phyloP scores from a whole-genome alignment of 2,113 vertebrate genomes.

The Pangasianodon hypophthalmus region DNA sequence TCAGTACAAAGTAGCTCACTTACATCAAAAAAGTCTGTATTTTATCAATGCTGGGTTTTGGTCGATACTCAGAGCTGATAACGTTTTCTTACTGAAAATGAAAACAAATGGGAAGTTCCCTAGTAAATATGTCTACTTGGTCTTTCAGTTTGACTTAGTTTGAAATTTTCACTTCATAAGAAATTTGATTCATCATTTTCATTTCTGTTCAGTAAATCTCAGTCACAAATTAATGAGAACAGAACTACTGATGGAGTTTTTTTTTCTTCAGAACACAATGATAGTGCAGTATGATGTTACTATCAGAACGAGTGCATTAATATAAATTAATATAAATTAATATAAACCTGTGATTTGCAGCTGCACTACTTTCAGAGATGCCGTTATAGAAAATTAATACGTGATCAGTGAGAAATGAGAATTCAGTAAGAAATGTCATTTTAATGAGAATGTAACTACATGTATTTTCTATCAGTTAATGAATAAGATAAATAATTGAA shows the following conservation, averaged over 20 bases:
- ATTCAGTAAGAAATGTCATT: too few relatives aligned
- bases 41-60: not conserved
- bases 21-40: not conserved
- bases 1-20: not conserved
- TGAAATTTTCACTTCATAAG: constrained; percentile 19
- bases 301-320: not conserved
- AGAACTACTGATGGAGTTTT: not conserved
- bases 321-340: too few relatives aligned
- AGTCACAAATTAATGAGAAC: not conserved
- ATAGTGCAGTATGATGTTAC: not conserved
- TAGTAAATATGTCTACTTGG: not conserved
- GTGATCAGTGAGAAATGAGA: not conserved
- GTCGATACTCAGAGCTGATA: not conserved
- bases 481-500: too few relatives aligned
- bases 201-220: not conserved
- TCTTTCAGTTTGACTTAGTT: not conserved
- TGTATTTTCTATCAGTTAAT: too few relatives aligned
- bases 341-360: not conserved
- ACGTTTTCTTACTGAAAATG: not conserved
- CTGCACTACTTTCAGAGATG: not conserved
- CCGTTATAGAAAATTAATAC: not conserved
- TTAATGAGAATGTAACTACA: not conserved
- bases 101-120: not conserved
- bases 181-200: not conserved
- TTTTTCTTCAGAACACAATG: not conserved